A percentile compares a stretch with the other conserved stretches of the same genome.
phyloP scores from a whole-genome alignment of 2,888 invertebrate species.

The Orchestes rusci region DNA sequence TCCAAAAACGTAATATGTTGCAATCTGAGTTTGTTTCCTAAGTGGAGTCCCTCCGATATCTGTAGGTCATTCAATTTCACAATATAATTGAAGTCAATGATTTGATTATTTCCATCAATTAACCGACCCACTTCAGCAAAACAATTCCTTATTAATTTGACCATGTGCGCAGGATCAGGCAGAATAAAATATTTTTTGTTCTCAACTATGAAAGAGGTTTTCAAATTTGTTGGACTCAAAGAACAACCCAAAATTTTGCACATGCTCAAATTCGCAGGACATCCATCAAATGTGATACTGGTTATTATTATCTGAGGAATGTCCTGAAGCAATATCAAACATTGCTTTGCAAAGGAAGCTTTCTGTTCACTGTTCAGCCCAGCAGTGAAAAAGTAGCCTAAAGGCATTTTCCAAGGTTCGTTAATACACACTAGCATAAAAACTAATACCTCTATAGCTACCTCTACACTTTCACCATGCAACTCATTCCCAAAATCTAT shows the following conservation, averaged over 20 bases:
- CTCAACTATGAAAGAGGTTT: constrained; percentile 4
- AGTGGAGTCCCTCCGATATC: constrained; percentile 3
- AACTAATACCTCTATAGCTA: constrained; percentile 11
- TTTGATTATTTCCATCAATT: constrained; percentile 11
- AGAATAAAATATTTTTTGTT: constrained; percentile 15
- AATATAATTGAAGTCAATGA: constrained; percentile 19
- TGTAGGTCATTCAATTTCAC: constrained; percentile 11
- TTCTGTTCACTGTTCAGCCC: constrained; percentile 10
- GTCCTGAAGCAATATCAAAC: constrained; percentile 11
- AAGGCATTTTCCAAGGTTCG: neutral
- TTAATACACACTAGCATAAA: constrained; percentile 12
- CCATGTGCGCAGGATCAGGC: constrained; percentile 5
- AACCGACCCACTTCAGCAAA: constrained; percentile 21
- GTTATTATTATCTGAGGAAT: too few relatives aligned
- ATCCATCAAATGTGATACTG: constrained; percentile 14
- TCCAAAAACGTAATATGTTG: constrained; percentile 11
- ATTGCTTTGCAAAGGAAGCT: constrained; percentile 9
- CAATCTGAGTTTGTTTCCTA: constrained; percentile 7
- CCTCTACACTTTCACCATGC: constrained; percentile 1
- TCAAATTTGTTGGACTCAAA: neutral
- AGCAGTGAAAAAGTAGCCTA: constrained; percentile 15
- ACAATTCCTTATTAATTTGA: constrained; percentile 12
- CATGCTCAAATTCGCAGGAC: constrained; percentile 15
- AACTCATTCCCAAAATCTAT: constrained; percentile 7
- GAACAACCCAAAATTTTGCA: constrained; percentile 11